A percentile compares a stretch with the other conserved stretches of the same genome.
These are phyloP conservation scores for Aphaenogaster floridana DNA, from an alignment of 1,140 invertebrate genomes.

Conservation along the genomic window DNA sequence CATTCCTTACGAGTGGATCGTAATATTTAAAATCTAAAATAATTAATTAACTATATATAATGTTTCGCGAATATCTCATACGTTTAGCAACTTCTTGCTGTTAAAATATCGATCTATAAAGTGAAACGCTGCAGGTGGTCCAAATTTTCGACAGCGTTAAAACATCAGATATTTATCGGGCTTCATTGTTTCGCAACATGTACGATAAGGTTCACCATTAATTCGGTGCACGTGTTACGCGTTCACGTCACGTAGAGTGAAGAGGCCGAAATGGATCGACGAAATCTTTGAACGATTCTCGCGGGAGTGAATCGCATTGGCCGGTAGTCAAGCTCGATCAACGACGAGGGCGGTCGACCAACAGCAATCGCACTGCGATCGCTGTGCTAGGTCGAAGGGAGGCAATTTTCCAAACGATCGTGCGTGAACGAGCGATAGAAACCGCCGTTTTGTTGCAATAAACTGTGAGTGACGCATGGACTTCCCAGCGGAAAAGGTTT, in stretches of 20 bases:
- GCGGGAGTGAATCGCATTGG: neutral
- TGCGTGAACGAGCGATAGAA: constrained; percentile 34
- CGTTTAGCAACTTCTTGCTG: neutral
- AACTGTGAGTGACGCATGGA: constrained; percentile 12
- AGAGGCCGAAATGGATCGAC: constrained; percentile 58
- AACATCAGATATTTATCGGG: constrained; percentile 31
- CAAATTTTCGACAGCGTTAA: constrained; percentile 13
- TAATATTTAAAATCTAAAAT: neutral
- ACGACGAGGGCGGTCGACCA: neutral
- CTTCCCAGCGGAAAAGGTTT: neutral
- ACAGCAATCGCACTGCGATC: neutral
- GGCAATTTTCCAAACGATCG: constrained; percentile 45
- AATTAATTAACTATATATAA: neutral
- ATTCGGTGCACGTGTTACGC: constrained; percentile 59
- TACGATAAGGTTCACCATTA: constrained; percentile 5
- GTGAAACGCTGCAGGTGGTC: neutral
- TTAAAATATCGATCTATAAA: neutral
- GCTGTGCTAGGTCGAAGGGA: constrained; percentile 14
- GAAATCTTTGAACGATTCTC: neutral
- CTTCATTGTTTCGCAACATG: constrained; percentile 31
- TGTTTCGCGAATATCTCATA: neutral
- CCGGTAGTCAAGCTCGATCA: constrained; percentile 45
- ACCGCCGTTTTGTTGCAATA: constrained; percentile 17
- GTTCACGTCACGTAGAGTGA: constrained; percentile 32
- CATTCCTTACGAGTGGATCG: neutral